Percentiles rank a stretch among this genome's conserved stretches.
These are phyloP conservation scores for Drosophila neutralis DNA, from an alignment of 2,888 invertebrate species.

Conservation along the genomic window DNA sequence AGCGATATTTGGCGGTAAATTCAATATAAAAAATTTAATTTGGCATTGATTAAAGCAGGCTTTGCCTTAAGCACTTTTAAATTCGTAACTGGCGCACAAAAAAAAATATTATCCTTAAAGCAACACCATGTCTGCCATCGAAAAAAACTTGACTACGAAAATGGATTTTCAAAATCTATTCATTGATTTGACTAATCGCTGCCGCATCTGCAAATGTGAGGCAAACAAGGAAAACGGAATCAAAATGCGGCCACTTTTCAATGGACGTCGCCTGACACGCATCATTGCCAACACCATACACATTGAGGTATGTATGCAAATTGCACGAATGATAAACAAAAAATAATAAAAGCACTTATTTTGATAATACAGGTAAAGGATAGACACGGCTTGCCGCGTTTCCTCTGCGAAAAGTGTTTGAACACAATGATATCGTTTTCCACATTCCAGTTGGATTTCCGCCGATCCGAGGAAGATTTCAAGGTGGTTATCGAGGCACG, in stretches of 20 bases:
- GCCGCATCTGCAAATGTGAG: slow-evolving; percentile 44
- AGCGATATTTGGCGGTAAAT: background rate
- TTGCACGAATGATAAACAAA: background rate
- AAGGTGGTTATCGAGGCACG: slow-evolving; percentile 30
- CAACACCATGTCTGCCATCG: slow-evolving; percentile 30
- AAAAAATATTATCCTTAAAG: slow-evolving; percentile 12
- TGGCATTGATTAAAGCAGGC: background rate
- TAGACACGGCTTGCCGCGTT: slow-evolving; percentile 44
- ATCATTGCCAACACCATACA: slow-evolving; percentile 54
- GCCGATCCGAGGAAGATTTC: slow-evolving; percentile 53
- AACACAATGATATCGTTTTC: slow-evolving; percentile 40
- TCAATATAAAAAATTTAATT: background rate
- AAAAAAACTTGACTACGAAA: slow-evolving; percentile 8
- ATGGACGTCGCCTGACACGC: slow-evolving; percentile 40
- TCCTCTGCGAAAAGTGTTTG: slow-evolving; percentile 44
- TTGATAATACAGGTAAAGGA: slow-evolving; percentile 36
- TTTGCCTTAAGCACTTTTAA: background rate
- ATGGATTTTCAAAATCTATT: slow-evolving; percentile 12
- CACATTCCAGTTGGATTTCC: slow-evolving; percentile 45
- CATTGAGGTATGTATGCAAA: slow-evolving; percentile 33
- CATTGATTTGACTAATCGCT: slow-evolving; percentile 36
- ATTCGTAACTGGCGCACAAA: slow-evolving; percentile 17
- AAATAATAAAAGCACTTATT: background rate
- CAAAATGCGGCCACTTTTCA: slow-evolving; percentile 49
- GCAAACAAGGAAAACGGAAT: slow-evolving; percentile 22